Evolutionary conservation across 2,888 invertebrate genomes (phyloP), one percentile per base, ranked within the genome.

Genomic region (Balanococcus diminutus): DNA sequence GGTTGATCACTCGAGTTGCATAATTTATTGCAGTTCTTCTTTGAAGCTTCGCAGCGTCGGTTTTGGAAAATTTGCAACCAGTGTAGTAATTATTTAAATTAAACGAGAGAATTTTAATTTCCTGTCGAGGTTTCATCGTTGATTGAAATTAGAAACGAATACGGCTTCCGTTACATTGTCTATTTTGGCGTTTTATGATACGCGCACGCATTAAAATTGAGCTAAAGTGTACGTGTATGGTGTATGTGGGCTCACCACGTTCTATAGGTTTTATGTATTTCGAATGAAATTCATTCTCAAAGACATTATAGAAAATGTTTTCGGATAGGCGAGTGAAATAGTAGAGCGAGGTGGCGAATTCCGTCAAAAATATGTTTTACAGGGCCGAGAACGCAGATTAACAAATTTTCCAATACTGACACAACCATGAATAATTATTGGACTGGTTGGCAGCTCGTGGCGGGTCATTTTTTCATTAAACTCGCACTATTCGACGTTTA

Each of bases 121-220:
- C 75, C 75, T 79, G 75, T 79, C 36, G 31, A 79, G 75, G 36
- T 79, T 36, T 79, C 28, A 67, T 67, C 67, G 67, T 79, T 36
- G 75, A 79, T 36, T 79, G 75, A 79, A 79, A 79, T 79, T 79
- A 79, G 75, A 79, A 79, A 79, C 19, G 75, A 79, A 79, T 79
- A 36, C 75, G 75, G 36, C 67, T 67, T 32, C 75, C 75, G 75
- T 36, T 67, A 67, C 67, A 79, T 79, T 79, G 75, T 79, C 75
- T 79, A 79, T 79, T 79, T 79, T 79, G 16, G 67, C 16, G 28
- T 67, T 67, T 67, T 67, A 28, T 67, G 28, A 67, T 67, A 67
- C 2, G 9, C 16, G 11, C 16, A 67, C 67, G 67, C 25, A 67
- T 56, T 56, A 56, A 56, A 56, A 56, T 19, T 19, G 19, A 8